Percentiles rank a stretch among this genome's conserved stretches.
phyloP scores from a whole-genome alignment of 2,888 invertebrate species.

The Abrostola triplasia region DNA sequence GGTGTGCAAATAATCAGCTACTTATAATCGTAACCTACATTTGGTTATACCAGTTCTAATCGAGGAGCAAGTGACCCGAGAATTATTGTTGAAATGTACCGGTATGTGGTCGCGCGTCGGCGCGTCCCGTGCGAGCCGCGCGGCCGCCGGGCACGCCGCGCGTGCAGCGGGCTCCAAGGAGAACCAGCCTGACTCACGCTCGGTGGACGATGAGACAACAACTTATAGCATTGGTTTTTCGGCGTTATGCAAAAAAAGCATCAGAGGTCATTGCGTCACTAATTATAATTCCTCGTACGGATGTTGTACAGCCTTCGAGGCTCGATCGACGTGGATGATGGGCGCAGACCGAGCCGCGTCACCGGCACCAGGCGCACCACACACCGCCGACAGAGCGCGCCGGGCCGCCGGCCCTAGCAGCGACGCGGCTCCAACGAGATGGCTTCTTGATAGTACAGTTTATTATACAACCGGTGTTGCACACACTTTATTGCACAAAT shows the following conservation, averaged over 20 bases:
- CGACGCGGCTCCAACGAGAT: slow-evolving; percentile 27
- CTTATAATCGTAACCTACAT: slow-evolving; percentile 55
- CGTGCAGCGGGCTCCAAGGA: slow-evolving; percentile 53
- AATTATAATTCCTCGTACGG: slow-evolving; percentile 72
- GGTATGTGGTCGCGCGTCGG: slow-evolving; percentile 30
- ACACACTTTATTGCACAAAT: slow-evolving; percentile 29
- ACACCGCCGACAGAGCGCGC: background rate
- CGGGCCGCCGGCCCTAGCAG: slow-evolving; percentile 22
- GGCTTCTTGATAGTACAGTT: slow-evolving; percentile 36
- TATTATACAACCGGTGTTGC: slow-evolving; percentile 27
- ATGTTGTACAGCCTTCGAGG: slow-evolving; percentile 63
- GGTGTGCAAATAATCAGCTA: slow-evolving; percentile 30
- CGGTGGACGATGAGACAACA: slow-evolving; percentile 67
- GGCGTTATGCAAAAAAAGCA: slow-evolving; percentile 67
- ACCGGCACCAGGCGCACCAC: slow-evolving; percentile 7
- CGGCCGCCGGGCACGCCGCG: slow-evolving; percentile 7
- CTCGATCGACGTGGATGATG: slow-evolving; percentile 52
- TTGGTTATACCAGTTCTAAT: slow-evolving; percentile 44
- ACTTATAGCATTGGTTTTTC: slow-evolving; percentile 74
- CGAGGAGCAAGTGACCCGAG: slow-evolving; percentile 51
- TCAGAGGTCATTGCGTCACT: slow-evolving; percentile 78
- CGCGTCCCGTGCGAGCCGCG: slow-evolving; percentile 8
- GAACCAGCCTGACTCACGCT: slow-evolving; percentile 65
- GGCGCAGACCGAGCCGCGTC: slow-evolving; percentile 21
- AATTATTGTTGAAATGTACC: slow-evolving; percentile 46